Percentiles rank a stretch among this genome's conserved stretches.
Conservation (phyloP, 2,797 vertebrate species). For the Numenius phaeopus region DNA sequence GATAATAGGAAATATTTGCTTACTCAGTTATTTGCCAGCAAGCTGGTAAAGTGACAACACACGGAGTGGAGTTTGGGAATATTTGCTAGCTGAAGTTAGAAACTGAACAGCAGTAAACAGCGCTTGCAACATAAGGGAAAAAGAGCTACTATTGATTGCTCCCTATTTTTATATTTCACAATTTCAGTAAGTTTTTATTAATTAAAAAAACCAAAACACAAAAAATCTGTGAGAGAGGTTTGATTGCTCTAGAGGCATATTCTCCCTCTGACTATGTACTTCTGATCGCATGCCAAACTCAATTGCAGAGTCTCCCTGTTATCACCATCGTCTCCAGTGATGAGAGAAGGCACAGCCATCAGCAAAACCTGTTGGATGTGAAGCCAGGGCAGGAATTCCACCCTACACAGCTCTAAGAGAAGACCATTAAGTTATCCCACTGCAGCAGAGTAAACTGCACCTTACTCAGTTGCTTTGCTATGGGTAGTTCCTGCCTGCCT, state of each 20-base stretch:
- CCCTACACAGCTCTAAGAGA: neutral
- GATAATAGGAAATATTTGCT: constrained; percentile 4
- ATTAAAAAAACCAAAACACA: neutral
- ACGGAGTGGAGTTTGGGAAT: neutral
- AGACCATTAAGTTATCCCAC: neutral
- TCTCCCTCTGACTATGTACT: neutral
- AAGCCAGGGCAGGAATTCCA: neutral
- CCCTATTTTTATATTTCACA: neutral
- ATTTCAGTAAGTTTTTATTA: neutral
- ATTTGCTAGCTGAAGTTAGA: neutral
- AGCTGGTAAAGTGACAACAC: neutral
- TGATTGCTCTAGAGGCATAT: neutral
- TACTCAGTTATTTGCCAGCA: neutral
- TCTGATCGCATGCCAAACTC: neutral
- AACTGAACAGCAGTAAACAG: neutral
- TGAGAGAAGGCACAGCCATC: neutral
- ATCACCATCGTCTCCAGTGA: neutral
- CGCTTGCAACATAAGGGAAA: neutral
- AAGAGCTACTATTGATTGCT: neutral
- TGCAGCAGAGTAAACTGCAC: neutral
- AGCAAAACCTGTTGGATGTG: neutral
- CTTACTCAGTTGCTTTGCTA: neutral
- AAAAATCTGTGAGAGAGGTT: neutral
- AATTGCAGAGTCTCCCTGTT: fast-evolving
- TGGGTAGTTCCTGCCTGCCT: neutral